Evolutionary conservation across 2,888 invertebrate species (phyloP), one percentile per base, ranked within the genome.

Genomic region (Eupelmus urozonus): DNA sequence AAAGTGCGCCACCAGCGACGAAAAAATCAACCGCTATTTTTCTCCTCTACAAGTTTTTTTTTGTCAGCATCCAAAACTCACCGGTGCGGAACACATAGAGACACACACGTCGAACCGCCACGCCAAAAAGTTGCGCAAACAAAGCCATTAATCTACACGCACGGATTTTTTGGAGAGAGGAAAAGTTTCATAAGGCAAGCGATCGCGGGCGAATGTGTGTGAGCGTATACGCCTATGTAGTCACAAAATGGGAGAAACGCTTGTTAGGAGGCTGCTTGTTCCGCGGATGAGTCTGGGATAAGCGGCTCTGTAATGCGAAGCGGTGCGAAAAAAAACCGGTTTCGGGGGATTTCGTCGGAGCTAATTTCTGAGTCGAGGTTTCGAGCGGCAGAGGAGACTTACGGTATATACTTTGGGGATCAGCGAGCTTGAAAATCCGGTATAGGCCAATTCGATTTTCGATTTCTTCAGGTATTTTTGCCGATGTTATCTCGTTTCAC

Each of bases 311-410:
- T 62, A 57, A 57, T 49, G 25, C 25, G 27, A 20, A 42, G 18
- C 51, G 59, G 69, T 51, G 45, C 23, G 59, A 40, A 69, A 34
- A 34, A 45, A 74, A 78, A 74, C 78, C 70, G 74, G 73, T 78
- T 78, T 62, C 13, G 49, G 20, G 59, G 57, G 55, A 69, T 74
- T 78, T 73, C 69, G 69, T 62, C 42, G 27, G 7, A 40, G 60
- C 49, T 67, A 78, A 69, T 72, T 66, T 66, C 59, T 59, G 51
- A 45, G 51, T 34, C 34, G 34, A n/a, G n/a, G n/a, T 76, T 11
- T 29, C 23, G 13, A 13, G 9, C 34, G 16, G 0, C n/a, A 55
- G 7, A 34, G 0, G 40, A 18, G 40, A 34, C 34, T 34, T 34
- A n/a, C n/a, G n/a, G n/a, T n/a, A 7, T 29, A 18, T 2, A 34